A percentile compares a stretch with the other conserved stretches of the same genome.
Evolutionary conservation across 1,140 invertebrate species (phyloP).

Genomic region (Dolichoris vasculosae): DNA sequence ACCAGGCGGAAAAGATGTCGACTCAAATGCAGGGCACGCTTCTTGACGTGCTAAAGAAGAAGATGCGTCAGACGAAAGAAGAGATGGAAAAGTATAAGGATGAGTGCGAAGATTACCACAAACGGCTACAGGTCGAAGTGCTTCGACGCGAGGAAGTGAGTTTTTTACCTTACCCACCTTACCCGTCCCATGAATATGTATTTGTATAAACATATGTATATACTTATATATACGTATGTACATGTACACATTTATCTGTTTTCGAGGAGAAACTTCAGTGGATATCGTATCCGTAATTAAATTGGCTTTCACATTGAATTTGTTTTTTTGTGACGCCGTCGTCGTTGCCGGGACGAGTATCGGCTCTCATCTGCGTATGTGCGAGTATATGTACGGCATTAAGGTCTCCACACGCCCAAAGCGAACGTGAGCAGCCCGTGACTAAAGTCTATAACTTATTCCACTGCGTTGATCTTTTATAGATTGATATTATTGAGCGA

Average conservation of each 20-base stretch:
- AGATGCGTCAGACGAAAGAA: slow-evolving; percentile 98
- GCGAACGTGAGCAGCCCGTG: too few relatives aligned
- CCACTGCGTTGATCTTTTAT: too few relatives aligned
- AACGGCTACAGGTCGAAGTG: slow-evolving; percentile 91
- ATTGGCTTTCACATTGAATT: background rate
- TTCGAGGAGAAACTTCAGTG: too few relatives aligned
- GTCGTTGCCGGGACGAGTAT: too few relatives aligned
- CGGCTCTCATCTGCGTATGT: background rate
- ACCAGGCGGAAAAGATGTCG: slow-evolving; percentile 79
- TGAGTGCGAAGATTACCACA: slow-evolving; percentile 93
- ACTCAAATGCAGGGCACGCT: slow-evolving; percentile 90
- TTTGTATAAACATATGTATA: too few relatives aligned
- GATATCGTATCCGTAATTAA: too few relatives aligned
- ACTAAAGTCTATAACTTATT: background rate
- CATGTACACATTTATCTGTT: too few relatives aligned
- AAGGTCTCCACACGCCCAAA: too few relatives aligned
- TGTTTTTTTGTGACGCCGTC: background rate
- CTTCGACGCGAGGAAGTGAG: slow-evolving; percentile 97
- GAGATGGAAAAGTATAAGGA: slow-evolving; percentile 98
- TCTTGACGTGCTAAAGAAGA: slow-evolving; percentile 97
- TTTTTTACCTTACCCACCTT: slow-evolving; percentile 46
- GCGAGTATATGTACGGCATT: too few relatives aligned
- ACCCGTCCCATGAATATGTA: too few relatives aligned
- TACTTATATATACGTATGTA: too few relatives aligned
- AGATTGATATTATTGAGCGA: too few relatives aligned